phyloP scores from a whole-genome alignment of 2,797 vertebrate genomes.

The Aselliscus stoliczkanus region DNA sequence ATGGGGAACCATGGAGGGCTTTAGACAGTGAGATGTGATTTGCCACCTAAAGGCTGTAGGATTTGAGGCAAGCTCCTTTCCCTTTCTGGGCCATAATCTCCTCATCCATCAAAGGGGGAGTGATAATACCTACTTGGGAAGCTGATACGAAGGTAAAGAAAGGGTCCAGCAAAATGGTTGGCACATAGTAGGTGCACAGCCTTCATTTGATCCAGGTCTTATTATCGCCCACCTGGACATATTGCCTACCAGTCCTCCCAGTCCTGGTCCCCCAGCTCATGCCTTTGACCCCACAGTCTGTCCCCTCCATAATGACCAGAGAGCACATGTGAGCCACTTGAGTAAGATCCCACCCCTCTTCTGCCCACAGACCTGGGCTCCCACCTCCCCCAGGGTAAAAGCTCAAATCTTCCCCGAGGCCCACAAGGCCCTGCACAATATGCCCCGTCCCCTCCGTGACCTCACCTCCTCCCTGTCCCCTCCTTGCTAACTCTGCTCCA shows the following conservation, averaged over 20 bases:
- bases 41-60: not conserved
- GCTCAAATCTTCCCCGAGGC: not conserved
- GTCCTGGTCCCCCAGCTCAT: not conserved
- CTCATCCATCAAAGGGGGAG: not conserved
- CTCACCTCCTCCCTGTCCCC: not conserved
- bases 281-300: not conserved
- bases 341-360: not conserved
- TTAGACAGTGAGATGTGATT: not conserved
- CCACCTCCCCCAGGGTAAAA: not conserved
- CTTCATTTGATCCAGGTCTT: not conserved
- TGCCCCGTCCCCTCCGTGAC: not conserved
- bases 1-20: not conserved
- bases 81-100: not conserved
- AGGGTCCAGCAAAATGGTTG: not conserved
- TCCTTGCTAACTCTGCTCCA: not conserved
- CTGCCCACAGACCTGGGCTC: not conserved
- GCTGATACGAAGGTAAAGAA: not conserved
- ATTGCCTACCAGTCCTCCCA: fast-evolving
- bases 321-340: not conserved
- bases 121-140: fast-evolving
- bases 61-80: not conserved
- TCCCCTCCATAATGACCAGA: not conserved
- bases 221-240: not conserved
- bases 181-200: not conserved
- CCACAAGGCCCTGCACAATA: not conserved